phyloP scores from a whole-genome alignment of 1,140 invertebrate genomes.

The Brachionus angularis region DNA sequence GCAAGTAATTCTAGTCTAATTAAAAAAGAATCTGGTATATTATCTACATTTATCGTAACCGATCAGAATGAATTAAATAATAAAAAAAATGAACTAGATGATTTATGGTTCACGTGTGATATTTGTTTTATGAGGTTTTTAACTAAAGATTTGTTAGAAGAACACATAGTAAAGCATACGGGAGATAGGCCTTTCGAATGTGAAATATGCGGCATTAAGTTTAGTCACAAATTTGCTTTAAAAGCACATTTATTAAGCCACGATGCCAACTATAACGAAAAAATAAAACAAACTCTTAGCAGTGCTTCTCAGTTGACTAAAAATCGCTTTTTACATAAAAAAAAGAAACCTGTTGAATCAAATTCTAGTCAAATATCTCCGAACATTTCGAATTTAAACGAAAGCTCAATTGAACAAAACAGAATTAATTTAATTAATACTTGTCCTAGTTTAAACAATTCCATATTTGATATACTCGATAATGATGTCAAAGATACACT shows the following conservation, averaged over 20 bases:
- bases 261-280: slow-evolving; percentile 9
- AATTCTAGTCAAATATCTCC: too few relatives aligned
- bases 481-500: too few relatives aligned
- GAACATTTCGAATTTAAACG: too few relatives aligned
- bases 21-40: too few relatives aligned
- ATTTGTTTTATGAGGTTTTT: slow-evolving; percentile 39
- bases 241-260: slow-evolving; percentile 22
- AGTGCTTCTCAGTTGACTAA: slow-evolving; percentile 22
- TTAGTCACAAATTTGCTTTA: slow-evolving; percentile 48
- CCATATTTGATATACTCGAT: too few relatives aligned
- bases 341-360: not conserved
- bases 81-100: not conserved
- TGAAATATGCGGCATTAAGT: slow-evolving; percentile 69
- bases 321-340: slow-evolving; percentile 30
- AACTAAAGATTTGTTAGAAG: slow-evolving; percentile 53
- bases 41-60: slow-evolving; percentile 13
- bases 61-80: too few relatives aligned
- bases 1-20: too few relatives aligned
- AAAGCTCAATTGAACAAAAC: too few relatives aligned
- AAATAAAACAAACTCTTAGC: slow-evolving; percentile 4
- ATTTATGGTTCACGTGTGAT: slow-evolving; percentile 27
- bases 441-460: too few relatives aligned
- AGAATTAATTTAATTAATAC: too few relatives aligned
- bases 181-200: slow-evolving; percentile 96
- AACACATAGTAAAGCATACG: slow-evolving; percentile 72